Base-by-base conservation (phyloP, 2,888 invertebrate species). In the Protodeltote pygarga region DNA sequence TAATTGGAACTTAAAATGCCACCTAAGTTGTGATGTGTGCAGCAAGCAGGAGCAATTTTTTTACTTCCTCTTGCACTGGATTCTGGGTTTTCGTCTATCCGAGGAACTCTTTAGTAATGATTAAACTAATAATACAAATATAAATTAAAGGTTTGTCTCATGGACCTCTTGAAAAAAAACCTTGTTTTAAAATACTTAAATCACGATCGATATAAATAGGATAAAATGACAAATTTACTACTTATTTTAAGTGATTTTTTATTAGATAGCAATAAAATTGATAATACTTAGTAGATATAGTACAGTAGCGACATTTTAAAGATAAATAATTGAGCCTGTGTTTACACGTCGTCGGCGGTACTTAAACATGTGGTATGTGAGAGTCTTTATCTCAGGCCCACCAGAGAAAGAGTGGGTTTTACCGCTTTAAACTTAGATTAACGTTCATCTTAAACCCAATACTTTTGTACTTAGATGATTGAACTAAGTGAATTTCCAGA, bases 281-380 rank as follows among this genome's bases (percentile, higher is more conserved):
- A n/a, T n/a, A n/a, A 34, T 39, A 44, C 28, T 16, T 15, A 11
- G 16, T 32, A 13, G 24, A 50, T 24, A 31, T 27, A 21, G 39
- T 19, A 47, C 53, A 53, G 64, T 60, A 63, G 63, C 60, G 29
- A 46, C 42, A 55, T 62, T 62, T 61, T 59, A 58, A 40, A 60
- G 65, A 71, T 71, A 60, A 68, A 71, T 55, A 65, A 59, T 55
- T 34, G 45, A 39, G 40, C 42, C 48, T 70, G 61, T 68, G 60
- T 74, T 67, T 64, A 75, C 68, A 65, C 67, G 65, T 65, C 73
- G 62, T 71, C 70, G 58, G 53, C 51, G 63, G 47, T 50, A n/a
- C n/a, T n/a, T n/a, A 52, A 69, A 65, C 75, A 79, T 78, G 71
- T 79, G 78, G 71, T 69, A 66, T 73, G 71, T 68, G 50, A 49